Conservation (phyloP, 2,888 invertebrate genomes). For the Oligia fasciuncula region DNA sequence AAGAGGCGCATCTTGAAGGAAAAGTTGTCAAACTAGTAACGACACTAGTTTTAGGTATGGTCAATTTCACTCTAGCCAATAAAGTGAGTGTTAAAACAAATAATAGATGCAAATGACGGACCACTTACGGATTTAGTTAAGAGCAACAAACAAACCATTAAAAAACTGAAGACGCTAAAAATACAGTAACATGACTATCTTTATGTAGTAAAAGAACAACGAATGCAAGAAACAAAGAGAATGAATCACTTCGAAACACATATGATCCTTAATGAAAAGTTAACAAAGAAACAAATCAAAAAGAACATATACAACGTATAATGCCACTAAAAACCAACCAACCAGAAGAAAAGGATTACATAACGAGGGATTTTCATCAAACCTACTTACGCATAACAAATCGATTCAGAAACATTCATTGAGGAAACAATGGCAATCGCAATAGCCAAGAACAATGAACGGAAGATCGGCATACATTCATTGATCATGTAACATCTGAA, state of each 20-base stretch:
- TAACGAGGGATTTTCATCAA: conserved; percentile 37
- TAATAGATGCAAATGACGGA: background rate
- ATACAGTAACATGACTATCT: background rate
- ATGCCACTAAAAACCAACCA: conserved; percentile 8
- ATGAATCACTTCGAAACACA: conserved; percentile 17
- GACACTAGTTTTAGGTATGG: conserved; percentile 8
- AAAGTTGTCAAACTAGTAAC: conserved; percentile 38
- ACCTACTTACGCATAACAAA: conserved; percentile 46
- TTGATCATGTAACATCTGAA: conserved; percentile 80
- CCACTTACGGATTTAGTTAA: background rate
- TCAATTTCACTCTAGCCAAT: conserved; percentile 27
- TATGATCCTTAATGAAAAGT: conserved; percentile 6
- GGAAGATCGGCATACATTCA: conserved; percentile 81
- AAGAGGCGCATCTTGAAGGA: conserved; percentile 44
- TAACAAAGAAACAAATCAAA: conserved; percentile 18
- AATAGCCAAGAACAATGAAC: conserved; percentile 78
- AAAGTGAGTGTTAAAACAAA: conserved; percentile 8
- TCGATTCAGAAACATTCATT: conserved; percentile 47
- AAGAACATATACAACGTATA: conserved; percentile 14
- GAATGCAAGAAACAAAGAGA: conserved; percentile 13
- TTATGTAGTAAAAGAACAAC: background rate
- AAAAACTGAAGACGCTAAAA: background rate
- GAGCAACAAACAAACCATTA: background rate
- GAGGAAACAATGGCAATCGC: conserved; percentile 51
- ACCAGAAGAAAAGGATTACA: conserved; percentile 32